phyloP scores from a whole-genome alignment of 2,888 invertebrate genomes.

The Arctia plantaginis region DNA sequence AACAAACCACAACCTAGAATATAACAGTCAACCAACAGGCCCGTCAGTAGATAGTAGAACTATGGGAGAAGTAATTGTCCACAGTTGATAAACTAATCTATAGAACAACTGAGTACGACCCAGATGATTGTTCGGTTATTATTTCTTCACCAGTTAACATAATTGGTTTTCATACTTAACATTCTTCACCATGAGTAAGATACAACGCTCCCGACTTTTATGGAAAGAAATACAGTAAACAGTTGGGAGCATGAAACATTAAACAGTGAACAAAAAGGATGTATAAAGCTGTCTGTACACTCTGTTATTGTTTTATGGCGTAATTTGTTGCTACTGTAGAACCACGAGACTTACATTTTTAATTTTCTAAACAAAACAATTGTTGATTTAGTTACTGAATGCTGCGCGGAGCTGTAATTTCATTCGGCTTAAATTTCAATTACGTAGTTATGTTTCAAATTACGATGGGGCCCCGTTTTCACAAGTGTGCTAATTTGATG shows the following conservation, averaged over 20 bases:
- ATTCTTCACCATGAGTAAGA: background rate
- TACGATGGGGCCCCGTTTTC: conserved; percentile 22
- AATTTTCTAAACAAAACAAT: conserved; percentile 24
- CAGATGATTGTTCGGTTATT: background rate
- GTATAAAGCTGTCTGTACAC: background rate
- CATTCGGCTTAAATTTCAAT: conserved; percentile 35
- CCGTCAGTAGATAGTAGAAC: background rate
- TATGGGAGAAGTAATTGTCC: background rate
- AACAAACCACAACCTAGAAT: too few relatives aligned
- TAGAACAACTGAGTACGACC: background rate
- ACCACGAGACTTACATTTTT: conserved; percentile 14
- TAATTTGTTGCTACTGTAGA: conserved; percentile 32
- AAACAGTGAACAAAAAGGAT: background rate
- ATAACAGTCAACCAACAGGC: background rate
- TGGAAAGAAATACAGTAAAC: background rate
- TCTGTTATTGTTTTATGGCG: conserved; percentile 36
- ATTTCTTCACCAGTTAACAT: background rate
- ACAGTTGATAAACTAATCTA: background rate
- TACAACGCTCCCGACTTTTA: background rate
- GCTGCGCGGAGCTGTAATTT: conserved; percentile 26
- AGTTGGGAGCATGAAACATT: background rate
- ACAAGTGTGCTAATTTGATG: conserved; percentile 30
- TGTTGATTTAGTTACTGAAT: conserved; percentile 27
- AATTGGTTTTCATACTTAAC: background rate
- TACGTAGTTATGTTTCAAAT: conserved; percentile 29